phyloP scores from a whole-genome alignment of 2,888 invertebrate species.

The Pherbina coryleti region DNA sequence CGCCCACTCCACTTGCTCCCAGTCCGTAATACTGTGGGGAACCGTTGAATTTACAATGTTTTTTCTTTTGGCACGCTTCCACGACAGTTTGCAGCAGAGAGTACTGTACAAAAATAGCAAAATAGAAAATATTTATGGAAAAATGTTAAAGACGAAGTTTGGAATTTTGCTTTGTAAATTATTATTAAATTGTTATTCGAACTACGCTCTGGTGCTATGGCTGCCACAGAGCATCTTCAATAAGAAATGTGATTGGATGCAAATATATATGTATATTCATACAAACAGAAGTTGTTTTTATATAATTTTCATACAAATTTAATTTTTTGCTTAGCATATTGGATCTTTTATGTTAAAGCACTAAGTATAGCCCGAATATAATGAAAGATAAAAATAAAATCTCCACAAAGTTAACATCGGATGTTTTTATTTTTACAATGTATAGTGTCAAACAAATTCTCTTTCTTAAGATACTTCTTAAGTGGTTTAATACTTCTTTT shows the following conservation, averaged over 20 bases:
- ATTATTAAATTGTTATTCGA: neutral
- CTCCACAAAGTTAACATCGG: too few relatives aligned
- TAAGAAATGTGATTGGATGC: neutral
- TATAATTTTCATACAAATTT: too few relatives aligned
- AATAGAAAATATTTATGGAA: slow-evolving; percentile 40
- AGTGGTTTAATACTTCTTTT: too few relatives aligned
- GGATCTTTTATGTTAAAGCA: too few relatives aligned
- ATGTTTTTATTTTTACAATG: too few relatives aligned
- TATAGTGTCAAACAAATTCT: too few relatives aligned
- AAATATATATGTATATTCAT: neutral
- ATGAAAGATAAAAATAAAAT: too few relatives aligned
- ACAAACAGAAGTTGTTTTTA: neutral
- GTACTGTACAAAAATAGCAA: slow-evolving; percentile 73
- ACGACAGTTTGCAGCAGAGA: slow-evolving; percentile 94
- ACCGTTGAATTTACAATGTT: slow-evolving; percentile 91
- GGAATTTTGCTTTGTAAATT: slow-evolving; percentile 4
- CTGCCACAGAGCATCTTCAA: neutral
- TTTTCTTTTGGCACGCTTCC: slow-evolving; percentile 93
- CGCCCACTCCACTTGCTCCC: slow-evolving; percentile 70
- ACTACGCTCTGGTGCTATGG: neutral
- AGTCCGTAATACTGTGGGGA: slow-evolving; percentile 87
- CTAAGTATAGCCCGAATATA: too few relatives aligned
- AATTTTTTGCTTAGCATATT: too few relatives aligned
- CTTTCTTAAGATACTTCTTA: too few relatives aligned
- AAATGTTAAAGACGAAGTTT: neutral